Percentiles rank a stretch among this genome's conserved stretches.
Evolutionary conservation across 2,888 invertebrate genomes (phyloP).

Genomic region (Antitype chi): DNA sequence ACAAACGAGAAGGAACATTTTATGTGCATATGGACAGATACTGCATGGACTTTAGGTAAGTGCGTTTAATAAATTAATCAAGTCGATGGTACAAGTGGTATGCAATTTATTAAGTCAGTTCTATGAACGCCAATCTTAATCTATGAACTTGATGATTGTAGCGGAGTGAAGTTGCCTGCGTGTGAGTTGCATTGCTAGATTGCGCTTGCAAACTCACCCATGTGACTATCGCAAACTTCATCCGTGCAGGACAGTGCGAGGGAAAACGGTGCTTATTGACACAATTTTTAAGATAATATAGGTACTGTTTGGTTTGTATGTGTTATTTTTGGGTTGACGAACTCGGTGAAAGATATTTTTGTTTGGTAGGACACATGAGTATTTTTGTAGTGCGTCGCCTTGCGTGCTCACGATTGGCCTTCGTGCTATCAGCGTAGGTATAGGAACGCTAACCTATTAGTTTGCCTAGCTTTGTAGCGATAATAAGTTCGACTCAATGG

Average conservation of each 20-base stretch:
- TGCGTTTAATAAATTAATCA: slow-evolving; percentile 58
- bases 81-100: slow-evolving; percentile 47
- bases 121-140: slow-evolving; percentile 87
- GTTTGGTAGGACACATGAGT: slow-evolving; percentile 73
- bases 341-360: slow-evolving; percentile 81
- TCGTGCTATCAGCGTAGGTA: slow-evolving; percentile 74
- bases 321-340: slow-evolving; percentile 82
- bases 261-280: slow-evolving; percentile 70
- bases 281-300: slow-evolving; percentile 61
- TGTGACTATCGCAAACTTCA: slow-evolving; percentile 76
- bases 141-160: slow-evolving; percentile 90
- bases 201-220: slow-evolving; percentile 81
- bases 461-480: slow-evolving; percentile 68
- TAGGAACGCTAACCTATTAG: slow-evolving; percentile 67
- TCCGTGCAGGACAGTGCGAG: slow-evolving; percentile 60
- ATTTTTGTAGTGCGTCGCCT: slow-evolving; percentile 74
- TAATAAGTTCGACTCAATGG: slow-evolving; percentile 63
- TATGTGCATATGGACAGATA: slow-evolving; percentile 82
- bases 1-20: slow-evolving; percentile 69
- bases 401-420: slow-evolving; percentile 77
- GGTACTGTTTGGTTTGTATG: slow-evolving; percentile 71
- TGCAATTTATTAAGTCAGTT: slow-evolving; percentile 71
- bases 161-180: slow-evolving; percentile 79
- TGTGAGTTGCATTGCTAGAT: slow-evolving; percentile 83
- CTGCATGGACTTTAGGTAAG: slow-evolving; percentile 83